These are phyloP conservation scores for Rhopilema esculentum DNA, from an alignment of 30 jellyfish, hydroid and myxozoan species.

Conservation along the genomic window DNA sequence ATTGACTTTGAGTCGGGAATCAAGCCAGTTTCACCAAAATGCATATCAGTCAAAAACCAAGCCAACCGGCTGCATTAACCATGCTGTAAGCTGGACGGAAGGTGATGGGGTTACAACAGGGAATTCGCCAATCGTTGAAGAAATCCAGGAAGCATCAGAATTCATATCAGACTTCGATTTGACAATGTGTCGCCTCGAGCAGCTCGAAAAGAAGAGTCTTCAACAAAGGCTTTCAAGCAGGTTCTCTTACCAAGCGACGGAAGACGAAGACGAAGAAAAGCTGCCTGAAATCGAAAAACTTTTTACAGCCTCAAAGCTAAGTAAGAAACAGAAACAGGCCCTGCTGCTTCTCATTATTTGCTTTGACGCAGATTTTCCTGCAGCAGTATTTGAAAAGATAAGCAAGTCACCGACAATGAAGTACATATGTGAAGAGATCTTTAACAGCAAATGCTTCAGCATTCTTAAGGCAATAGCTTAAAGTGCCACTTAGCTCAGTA, in stretches of 20 bases:
- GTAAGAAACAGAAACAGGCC: constrained; percentile 58
- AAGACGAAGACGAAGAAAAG: constrained; percentile 17
- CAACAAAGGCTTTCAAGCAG: neutral
- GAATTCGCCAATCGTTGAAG: neutral
- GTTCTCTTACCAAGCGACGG: neutral
- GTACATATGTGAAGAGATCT: constrained; percentile 45
- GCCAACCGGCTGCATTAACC: neutral
- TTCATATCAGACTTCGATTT: constrained; percentile 58
- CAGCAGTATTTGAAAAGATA: constrained; percentile 37
- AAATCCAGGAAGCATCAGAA: constrained; percentile 52
- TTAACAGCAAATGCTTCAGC: constrained; percentile 25
- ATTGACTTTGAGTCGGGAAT: neutral
- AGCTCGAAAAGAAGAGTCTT: constrained; percentile 11
- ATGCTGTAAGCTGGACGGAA: neutral
- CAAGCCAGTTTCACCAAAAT: neutral
- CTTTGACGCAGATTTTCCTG: constrained; percentile 69
- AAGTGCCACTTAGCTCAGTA: neutral
- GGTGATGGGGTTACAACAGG: neutral
- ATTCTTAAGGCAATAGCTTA: constrained; percentile 34
- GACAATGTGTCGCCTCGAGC: constrained; percentile 29
- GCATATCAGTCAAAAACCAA: neutral
- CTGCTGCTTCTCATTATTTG: constrained; percentile 44
- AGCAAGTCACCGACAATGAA: constrained; percentile 64
- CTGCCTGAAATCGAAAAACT: constrained; percentile 30
- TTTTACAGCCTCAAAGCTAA: constrained; percentile 7